A percentile compares a stretch with the other conserved stretches of the same genome.
These are phyloP conservation scores for Drosophila austrosaltans DNA, from an alignment of 2,888 invertebrate genomes.

Conservation along the genomic window DNA sequence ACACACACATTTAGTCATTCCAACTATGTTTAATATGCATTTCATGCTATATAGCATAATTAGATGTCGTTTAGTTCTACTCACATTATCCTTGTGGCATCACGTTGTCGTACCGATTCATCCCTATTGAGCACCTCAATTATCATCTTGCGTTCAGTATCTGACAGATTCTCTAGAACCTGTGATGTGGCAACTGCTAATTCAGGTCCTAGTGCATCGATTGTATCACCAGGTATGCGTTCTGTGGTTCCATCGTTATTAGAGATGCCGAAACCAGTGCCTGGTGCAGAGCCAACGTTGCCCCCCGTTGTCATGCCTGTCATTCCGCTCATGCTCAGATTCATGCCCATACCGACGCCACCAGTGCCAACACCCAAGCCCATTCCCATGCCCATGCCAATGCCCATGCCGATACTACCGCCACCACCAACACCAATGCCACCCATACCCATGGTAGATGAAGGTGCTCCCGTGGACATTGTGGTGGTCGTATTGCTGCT, in stretches of 20 bases:
- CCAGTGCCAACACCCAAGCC: constrained; percentile 37
- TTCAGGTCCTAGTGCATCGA: constrained; percentile 81
- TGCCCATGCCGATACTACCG: constrained; percentile 15
- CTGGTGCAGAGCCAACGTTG: constrained; percentile 35
- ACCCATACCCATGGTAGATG: constrained; percentile 27
- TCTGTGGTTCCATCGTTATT: constrained; percentile 67
- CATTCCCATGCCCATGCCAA: constrained; percentile 28
- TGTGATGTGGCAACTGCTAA: constrained; percentile 81
- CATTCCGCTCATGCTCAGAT: constrained; percentile 44
- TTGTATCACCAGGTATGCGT: constrained; percentile 76
- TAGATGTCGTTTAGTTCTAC: constrained; percentile 63
- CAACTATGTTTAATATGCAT: not conserved
- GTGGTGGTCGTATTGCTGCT: constrained; percentile 45
- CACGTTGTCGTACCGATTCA: constrained; percentile 84
- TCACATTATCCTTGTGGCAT: constrained; percentile 85
- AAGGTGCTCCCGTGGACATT: constrained; percentile 38
- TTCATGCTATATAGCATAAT: not conserved
- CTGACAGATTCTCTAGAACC: constrained; percentile 82
- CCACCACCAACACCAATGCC: constrained; percentile 32
- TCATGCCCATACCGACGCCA: constrained; percentile 53
- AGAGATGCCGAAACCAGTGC: constrained; percentile 46
- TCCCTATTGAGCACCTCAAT: constrained; percentile 85
- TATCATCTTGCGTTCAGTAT: constrained; percentile 85
- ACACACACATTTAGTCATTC: not conserved
- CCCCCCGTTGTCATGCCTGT: constrained; percentile 26